phyloP scores from a whole-genome alignment of 2,797 vertebrate genomes.

The Columba guinea region DNA sequence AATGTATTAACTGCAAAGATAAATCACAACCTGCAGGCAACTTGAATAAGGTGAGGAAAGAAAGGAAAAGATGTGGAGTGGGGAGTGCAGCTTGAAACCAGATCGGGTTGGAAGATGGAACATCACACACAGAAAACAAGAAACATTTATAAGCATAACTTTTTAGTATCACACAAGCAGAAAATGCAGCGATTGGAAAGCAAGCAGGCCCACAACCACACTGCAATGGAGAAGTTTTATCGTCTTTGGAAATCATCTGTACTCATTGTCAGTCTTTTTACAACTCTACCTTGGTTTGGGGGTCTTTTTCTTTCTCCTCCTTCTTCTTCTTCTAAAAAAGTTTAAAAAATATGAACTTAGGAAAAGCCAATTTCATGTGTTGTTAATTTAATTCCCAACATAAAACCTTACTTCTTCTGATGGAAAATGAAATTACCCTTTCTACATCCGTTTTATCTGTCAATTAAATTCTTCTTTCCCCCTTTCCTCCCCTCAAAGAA shows the following conservation, averaged over 20 bases:
- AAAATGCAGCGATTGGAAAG: conserved; percentile 18
- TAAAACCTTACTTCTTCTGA: conserved; percentile 79
- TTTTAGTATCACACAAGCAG: conserved; percentile 15
- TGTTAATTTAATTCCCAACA: conserved; percentile 81
- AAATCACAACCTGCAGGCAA: conserved; percentile 46
- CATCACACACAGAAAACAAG: conserved; percentile 23
- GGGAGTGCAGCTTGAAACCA: conserved; percentile 3
- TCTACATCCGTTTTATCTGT: conserved; percentile 77
- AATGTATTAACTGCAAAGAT: conserved; percentile 60
- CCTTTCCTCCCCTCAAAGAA: conserved; percentile 15
- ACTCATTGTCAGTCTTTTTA: conserved; percentile 57
- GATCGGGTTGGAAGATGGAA: conserved; percentile 1
- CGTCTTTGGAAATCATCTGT: conserved; percentile 30
- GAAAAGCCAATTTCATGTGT: conserved; percentile 81
- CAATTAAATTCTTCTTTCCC: conserved; percentile 71
- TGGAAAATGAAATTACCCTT: conserved; percentile 80
- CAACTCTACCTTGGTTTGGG: conserved; percentile 55
- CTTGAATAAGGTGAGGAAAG: conserved; percentile 17
- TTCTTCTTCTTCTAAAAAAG: conserved; percentile 16
- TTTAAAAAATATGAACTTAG: conserved; percentile 77
- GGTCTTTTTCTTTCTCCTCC: conserved; percentile 15
- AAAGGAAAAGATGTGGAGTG: not conserved
- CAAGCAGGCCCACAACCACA: not conserved
- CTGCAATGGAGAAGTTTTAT: conserved; percentile 27
- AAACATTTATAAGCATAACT: conserved; percentile 33